Conservation (phyloP, 35 echinoderm and acorn worm genomes). For the Ptychodera flava region DNA sequence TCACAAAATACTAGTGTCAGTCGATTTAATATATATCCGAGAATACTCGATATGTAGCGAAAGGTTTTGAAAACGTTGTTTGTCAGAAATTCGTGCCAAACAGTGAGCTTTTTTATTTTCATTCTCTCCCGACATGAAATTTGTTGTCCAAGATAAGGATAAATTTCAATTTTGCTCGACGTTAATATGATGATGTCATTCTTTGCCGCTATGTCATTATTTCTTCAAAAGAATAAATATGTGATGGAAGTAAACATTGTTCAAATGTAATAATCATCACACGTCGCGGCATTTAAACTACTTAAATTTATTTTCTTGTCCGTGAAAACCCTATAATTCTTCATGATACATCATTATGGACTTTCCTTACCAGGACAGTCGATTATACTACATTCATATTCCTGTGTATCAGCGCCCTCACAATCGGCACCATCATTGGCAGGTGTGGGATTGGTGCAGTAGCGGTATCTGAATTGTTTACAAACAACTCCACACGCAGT, state of each 20-base stretch:
- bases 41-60: not conserved
- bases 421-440: constrained; percentile 53
- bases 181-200: too few relatives aligned
- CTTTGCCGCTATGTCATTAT: too few relatives aligned
- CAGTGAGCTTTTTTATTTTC: not conserved
- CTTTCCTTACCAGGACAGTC: constrained; percentile 86
- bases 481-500: constrained; percentile 67
- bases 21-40: not conserved
- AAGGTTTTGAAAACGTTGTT: not conserved
- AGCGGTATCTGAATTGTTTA: constrained; percentile 53
- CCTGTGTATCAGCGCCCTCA: constrained; percentile 6
- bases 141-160: not conserved
- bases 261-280: too few relatives aligned
- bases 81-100: not conserved
- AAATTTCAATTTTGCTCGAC: too few relatives aligned
- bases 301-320: too few relatives aligned
- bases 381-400: constrained; percentile 44
- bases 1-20: not conserved
- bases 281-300: too few relatives aligned
- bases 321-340: too few relatives aligned
- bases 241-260: too few relatives aligned
- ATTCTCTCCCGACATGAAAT: not conserved
- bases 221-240: too few relatives aligned
- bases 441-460: constrained; percentile 59
- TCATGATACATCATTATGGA: too few relatives aligned